phyloP scores from a whole-genome alignment of 2,797 vertebrate species.

The Kryptopterus vitreolus region DNA sequence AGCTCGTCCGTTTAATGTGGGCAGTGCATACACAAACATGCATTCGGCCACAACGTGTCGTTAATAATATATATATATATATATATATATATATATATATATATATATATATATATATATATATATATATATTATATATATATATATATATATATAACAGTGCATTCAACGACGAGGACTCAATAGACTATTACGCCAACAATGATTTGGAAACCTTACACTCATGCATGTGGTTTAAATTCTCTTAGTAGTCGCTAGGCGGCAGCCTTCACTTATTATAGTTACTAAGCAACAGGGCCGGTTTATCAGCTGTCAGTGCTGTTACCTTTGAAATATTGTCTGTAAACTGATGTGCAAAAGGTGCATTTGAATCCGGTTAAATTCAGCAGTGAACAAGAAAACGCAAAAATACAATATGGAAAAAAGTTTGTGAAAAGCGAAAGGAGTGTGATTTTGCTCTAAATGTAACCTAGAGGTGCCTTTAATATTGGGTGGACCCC shows the following conservation, averaged over 20 bases:
- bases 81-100: not conserved
- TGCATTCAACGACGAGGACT: not conserved
- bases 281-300: slow-evolving; percentile 20
- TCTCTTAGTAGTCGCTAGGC: slow-evolving; percentile 38
- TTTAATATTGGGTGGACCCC: no score
- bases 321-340: not conserved
- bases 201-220: slow-evolving; percentile 28
- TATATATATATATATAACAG: not conserved
- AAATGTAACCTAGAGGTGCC: no score
- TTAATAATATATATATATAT: not conserved
- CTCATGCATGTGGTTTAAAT: slow-evolving; percentile 15
- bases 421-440: no score
- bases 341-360: no score
- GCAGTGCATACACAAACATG: not conserved
- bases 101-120: not conserved
- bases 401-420: no score
- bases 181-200: not conserved
- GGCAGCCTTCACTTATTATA: slow-evolving; percentile 50
- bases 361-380: no score
- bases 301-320: not conserved
- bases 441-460: no score
- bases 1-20: not conserved
- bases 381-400: no score
- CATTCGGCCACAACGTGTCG: not conserved
- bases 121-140: not conserved